Evolutionary conservation across 2,797 vertebrate genomes (phyloP), one percentile per base, ranked within the genome.

Genomic region (Sebastes umbrosus): DNA sequence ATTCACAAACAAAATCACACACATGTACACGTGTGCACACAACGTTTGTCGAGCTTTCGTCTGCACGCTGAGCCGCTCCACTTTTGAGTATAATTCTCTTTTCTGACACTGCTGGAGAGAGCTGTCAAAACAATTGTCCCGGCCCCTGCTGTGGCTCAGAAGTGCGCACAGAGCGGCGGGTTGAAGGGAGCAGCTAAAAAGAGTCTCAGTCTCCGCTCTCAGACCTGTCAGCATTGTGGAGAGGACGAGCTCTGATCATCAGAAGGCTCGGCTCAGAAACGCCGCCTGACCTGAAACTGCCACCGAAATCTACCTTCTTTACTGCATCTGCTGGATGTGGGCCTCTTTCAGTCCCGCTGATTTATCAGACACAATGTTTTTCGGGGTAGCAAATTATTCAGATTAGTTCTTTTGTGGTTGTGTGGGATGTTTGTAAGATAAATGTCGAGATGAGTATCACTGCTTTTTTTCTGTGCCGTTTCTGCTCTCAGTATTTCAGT

Each of bases 91-190:
- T 92, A 86, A 94, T 93, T 93, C 91, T 86, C 77, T 79, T 92
- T 90, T 86, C 88, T 87, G 92, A 88, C 92, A 85, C 86, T 83
- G 90, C 87, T 90, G 93, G 83, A 90, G 90, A 88, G 88, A 92
- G 87, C 92, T 95, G 95, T 96, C 94, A 95, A 93, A 95, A 96
- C 95, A 94, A 89, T 87, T 83, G 91, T 89, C 88, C 80, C 72
- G 66, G 84, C 90, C 86, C 93, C 90, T 84, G 90, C 92, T 89
- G 93, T 67, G 90, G 81, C 90, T 94, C 91, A 90, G 89, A 92
- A 93, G 93, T 89, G 87, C 58, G 72, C 59, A 31, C 62, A 73
- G 87, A 92, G 92, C 88, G 70, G 80, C 70, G 70, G 80, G 84
- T 84, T 91, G 90, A 93, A 89, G 90, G 88, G 79, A 93, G 92